These are phyloP conservation scores for Pycnomerus fuliginosus DNA, from an alignment of 2,888 invertebrate species.

Conservation along the genomic window DNA sequence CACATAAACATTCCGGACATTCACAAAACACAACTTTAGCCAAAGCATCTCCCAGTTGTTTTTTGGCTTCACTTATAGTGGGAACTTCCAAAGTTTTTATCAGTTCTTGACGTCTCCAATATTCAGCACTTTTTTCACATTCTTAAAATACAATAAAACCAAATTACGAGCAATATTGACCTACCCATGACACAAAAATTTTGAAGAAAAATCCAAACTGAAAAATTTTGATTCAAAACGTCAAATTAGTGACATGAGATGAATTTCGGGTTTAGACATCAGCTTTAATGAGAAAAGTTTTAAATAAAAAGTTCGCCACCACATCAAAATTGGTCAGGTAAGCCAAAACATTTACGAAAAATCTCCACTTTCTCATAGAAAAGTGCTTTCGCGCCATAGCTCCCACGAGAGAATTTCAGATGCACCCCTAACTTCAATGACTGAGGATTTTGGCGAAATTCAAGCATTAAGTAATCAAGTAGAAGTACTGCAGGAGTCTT, in stretches of 20 bases:
- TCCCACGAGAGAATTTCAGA: background rate
- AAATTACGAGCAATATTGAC: too few species aligned
- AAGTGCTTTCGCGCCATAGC: background rate
- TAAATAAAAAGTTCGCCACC: slow-evolving; percentile 38
- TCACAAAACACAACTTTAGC: slow-evolving; percentile 44
- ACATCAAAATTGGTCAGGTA: slow-evolving; percentile 43
- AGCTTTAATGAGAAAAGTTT: slow-evolving; percentile 38
- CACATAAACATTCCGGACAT: slow-evolving; percentile 38
- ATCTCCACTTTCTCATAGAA: background rate
- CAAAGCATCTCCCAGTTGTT: slow-evolving; percentile 44
- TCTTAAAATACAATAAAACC: too few species aligned
- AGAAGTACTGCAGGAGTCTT: slow-evolving; percentile 51
- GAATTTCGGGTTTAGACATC: too few species aligned
- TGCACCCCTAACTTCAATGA: background rate
- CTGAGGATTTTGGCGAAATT: slow-evolving; percentile 34
- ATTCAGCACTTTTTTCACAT: slow-evolving; percentile 3
- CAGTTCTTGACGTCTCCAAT: slow-evolving; percentile 16
- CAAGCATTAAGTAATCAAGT: slow-evolving; percentile 49
- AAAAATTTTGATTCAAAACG: too few species aligned
- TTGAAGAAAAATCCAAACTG: too few species aligned
- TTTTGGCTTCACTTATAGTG: slow-evolving; percentile 43
- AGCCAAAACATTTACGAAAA: slow-evolving; percentile 5
- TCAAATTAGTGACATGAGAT: too few species aligned
- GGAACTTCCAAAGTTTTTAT: slow-evolving; percentile 39
- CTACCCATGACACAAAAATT: too few species aligned